Base-by-base conservation (phyloP, 2,113 vertebrate species). In the Oncorhynchus clarkii region DNA sequence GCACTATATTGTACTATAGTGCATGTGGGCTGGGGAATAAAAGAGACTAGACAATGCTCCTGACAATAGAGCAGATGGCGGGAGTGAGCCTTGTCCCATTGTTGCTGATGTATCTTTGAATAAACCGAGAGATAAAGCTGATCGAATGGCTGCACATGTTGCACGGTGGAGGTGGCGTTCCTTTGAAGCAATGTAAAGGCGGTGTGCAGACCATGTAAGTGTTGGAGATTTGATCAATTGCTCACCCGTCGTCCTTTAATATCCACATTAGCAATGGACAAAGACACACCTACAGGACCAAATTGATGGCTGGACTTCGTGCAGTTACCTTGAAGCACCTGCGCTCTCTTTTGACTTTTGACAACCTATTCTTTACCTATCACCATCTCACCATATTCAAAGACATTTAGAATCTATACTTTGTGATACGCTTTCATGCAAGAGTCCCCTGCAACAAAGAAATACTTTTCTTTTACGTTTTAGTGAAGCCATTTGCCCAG, bases 41-140 rank as follows among this genome's bases (percentile, higher is more conserved):
- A 86, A 85, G 88, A 71, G 80, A 39, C 48, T 77, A 84, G 67
- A 74, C 57, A 72, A 31, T 27, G 73, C 13, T 67, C 13, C 8
- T 14, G 65, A 67, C 11, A 67, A 85, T 78, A 80, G 81, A 80
- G 78, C 39, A 67, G 87, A 82, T 76, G 70, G 84, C 76, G 85
- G 82, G 84, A 86, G 84, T 76, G 72, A 86, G 85, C 75, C 80
- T 83, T 80, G 60, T 68, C 81, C 88, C 76, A 80, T 92, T 91
- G 89, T 90, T 79, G 54, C 11, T 57, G 22, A 75, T 82, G 81
- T 82, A 85, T 84, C 77, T 85, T 87, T 73, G 78, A 34, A 78
- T 88, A 85, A 88, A 91, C 78, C 81, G 80, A 80, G 79, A 87
- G 88, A 88, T 89, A 79, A 86, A 80, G 80, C 80, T 78, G 88